Percentiles rank a stretch among this genome's conserved stretches.
Conservation (phyloP, 2,113 vertebrate genomes). For the Dolichotis patagonum region DNA sequence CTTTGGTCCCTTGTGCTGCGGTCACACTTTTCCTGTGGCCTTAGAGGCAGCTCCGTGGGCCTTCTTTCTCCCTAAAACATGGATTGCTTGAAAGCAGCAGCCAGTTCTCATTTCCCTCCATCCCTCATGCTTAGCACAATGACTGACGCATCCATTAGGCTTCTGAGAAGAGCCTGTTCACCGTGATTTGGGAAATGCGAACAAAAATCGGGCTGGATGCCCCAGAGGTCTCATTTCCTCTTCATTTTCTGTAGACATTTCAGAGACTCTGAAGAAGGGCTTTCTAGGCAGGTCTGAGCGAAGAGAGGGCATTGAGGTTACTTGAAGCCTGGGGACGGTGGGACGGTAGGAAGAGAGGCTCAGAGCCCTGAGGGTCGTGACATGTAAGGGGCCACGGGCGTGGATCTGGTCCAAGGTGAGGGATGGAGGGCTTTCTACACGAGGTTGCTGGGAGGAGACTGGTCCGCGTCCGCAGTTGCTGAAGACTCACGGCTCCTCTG, state of each 20-base stretch:
- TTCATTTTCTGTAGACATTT: not conserved
- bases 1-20: not conserved
- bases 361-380: no score
- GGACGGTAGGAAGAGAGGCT: not conserved
- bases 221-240: not conserved
- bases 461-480: not conserved
- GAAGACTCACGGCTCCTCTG: not conserved
- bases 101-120: not conserved
- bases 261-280: not conserved
- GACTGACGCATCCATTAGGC: not conserved
- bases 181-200: conserved; percentile 3
- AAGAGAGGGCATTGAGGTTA: not conserved
- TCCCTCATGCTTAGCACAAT: not conserved
- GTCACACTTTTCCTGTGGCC: not conserved
- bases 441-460: not conserved
- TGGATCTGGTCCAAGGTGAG: not conserved
- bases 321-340: not conserved
- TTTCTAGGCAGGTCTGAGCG: not conserved
- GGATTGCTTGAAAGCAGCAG: not conserved
- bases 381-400: not conserved
- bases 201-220: not conserved
- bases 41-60: not conserved
- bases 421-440: not conserved
- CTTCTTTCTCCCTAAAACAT: not conserved
- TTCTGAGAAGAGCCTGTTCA: not conserved